These are phyloP conservation scores for Elephas maximus DNA, from an alignment of 2,113 vertebrate genomes.

Conservation along the genomic window DNA sequence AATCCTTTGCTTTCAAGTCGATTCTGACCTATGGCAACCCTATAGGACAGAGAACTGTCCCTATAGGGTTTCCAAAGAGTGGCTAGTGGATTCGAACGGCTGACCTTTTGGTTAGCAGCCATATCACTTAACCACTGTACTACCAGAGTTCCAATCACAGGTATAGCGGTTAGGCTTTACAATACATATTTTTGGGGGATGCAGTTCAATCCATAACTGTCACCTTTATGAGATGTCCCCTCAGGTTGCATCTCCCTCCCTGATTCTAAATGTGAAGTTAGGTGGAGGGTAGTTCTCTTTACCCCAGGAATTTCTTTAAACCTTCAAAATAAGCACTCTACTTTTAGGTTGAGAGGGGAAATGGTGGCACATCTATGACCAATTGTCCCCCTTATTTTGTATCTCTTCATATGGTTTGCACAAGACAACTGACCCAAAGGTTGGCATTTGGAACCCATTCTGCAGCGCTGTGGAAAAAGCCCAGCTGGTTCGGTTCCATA, in stretches of 20 bases:
- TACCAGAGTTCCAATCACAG: too few relatives aligned
- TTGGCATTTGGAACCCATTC: neutral
- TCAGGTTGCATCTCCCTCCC: neutral
- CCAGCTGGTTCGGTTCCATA: neutral
- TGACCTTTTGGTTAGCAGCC: too few relatives aligned
- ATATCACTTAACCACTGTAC: too few relatives aligned
- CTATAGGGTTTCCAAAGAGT: too few relatives aligned
- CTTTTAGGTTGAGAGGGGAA: neutral
- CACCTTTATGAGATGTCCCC: too few relatives aligned
- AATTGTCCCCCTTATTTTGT: neutral
- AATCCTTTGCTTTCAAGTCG: too few relatives aligned
- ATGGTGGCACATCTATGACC: neutral
- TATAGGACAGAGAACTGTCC: too few relatives aligned
- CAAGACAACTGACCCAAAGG: neutral
- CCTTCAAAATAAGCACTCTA: neutral
- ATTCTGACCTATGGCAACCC: too few relatives aligned
- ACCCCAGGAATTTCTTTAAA: neutral
- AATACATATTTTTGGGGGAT: neutral
- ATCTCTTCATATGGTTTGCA: neutral
- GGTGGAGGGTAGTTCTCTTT: neutral
- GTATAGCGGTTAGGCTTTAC: neutral
- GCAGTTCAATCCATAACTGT: neutral
- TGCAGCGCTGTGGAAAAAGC: neutral
- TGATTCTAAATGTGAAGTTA: neutral
- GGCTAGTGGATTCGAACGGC: too few relatives aligned